Conservation (phyloP, 2,797 vertebrate species). For the Danio choprae region DNA sequence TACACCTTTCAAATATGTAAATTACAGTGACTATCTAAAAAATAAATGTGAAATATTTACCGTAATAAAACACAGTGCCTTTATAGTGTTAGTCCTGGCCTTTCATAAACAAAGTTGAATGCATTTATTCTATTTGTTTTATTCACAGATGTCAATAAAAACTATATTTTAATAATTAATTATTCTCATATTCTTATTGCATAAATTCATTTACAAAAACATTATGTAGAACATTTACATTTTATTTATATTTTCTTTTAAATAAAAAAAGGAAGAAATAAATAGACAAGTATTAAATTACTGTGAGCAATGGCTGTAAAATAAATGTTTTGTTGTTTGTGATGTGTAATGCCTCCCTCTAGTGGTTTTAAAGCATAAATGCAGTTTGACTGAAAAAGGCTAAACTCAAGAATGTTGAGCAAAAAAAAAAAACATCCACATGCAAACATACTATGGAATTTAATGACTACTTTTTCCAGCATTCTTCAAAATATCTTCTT, state of each 20-base stretch:
- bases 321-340: background rate
- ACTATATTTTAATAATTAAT: no score
- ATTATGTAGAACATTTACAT: background rate
- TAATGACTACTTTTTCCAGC: no score
- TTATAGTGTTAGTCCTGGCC: background rate
- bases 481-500: no score
- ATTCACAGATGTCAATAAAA: background rate
- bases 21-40: background rate
- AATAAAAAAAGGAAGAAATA: background rate
- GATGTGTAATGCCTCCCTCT: slow-evolving; percentile 35
- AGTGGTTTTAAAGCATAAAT: slow-evolving; percentile 10
- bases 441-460: no score
- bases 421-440: no score
- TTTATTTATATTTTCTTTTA: background rate
- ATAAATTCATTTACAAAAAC: no score
- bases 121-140: background rate
- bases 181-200: no score
- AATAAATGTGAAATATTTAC: background rate
- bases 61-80: background rate
- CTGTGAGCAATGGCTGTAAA: background rate
- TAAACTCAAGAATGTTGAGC: background rate
- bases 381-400: background rate
- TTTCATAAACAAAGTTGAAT: background rate
- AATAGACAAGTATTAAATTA: background rate
- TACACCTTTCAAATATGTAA: background rate